These are phyloP conservation scores for Agrypnus murinus DNA, from an alignment of 2,888 invertebrate genomes.

Conservation along the genomic window DNA sequence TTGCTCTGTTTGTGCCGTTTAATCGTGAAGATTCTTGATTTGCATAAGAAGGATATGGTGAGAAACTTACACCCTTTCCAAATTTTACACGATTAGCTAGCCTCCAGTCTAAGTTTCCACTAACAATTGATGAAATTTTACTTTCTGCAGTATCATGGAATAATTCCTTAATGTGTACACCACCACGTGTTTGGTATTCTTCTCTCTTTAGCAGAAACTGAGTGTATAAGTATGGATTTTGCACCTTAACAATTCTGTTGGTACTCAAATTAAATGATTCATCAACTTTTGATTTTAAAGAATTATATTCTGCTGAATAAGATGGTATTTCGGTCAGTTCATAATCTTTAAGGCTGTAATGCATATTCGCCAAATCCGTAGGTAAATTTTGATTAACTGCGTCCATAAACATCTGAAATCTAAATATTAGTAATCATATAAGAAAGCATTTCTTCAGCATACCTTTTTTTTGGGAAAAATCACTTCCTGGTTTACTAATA, in stretches of 20 bases:
- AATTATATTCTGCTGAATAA: background rate
- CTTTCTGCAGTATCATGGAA: slow-evolving; percentile 61
- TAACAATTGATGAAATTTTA: slow-evolving; percentile 61
- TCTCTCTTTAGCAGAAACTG: slow-evolving; percentile 59
- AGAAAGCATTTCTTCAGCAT: no score
- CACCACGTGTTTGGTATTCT: slow-evolving; percentile 59
- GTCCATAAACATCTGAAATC: background rate
- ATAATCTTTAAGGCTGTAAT: background rate
- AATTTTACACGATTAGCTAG: slow-evolving; percentile 57
- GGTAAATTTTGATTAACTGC: background rate
- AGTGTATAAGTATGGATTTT: slow-evolving; percentile 61
- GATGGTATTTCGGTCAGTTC: background rate
- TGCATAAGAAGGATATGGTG: slow-evolving; percentile 59
- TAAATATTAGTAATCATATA: no score
- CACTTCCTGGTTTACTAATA: no score
- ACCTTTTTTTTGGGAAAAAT: no score
- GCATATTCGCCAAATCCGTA: background rate
- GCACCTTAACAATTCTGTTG: slow-evolving; percentile 20
- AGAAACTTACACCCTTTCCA: slow-evolving; percentile 65
- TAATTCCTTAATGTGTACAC: slow-evolving; percentile 45
- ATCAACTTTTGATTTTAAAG: background rate
- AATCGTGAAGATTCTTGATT: slow-evolving; percentile 57
- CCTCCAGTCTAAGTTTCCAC: slow-evolving; percentile 64
- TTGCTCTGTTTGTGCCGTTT: slow-evolving; percentile 58
- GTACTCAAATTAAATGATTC: slow-evolving; percentile 25